Evolutionary conservation across 2,888 invertebrate genomes (phyloP).

Genomic region (Drosophila nr. perissopoda): DNA sequence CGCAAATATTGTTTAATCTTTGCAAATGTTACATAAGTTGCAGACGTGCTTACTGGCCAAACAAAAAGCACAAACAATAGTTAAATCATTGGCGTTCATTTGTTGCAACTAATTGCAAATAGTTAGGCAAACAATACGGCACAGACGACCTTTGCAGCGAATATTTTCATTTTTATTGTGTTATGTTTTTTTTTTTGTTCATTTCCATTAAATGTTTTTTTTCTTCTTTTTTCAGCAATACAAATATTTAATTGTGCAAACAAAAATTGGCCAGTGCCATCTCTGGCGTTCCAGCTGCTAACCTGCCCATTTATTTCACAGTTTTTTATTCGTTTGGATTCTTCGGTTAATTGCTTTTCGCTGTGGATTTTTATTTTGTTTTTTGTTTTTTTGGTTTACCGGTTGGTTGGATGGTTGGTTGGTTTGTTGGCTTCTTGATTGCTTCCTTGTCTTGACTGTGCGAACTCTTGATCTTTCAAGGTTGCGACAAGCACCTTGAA

Average conservation of each 20-base stretch:
- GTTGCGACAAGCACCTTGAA: slow-evolving; percentile 54
- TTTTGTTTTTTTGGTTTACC: slow-evolving; percentile 26
- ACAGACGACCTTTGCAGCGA: slow-evolving; percentile 57
- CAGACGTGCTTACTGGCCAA: slow-evolving; percentile 23
- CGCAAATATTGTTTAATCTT: slow-evolving; percentile 39
- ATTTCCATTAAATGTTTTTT: slow-evolving; percentile 5
- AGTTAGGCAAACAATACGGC: slow-evolving; percentile 50
- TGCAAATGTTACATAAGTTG: slow-evolving; percentile 46
- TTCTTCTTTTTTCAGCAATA: slow-evolving; percentile 17
- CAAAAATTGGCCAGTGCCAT: slow-evolving; percentile 63
- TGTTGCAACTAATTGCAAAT: slow-evolving; percentile 71
- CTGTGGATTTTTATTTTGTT: slow-evolving; percentile 30
- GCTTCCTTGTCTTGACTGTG: slow-evolving; percentile 49
- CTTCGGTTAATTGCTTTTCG: slow-evolving; percentile 72
- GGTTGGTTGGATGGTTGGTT: slow-evolving; percentile 24
- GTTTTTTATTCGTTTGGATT: slow-evolving; percentile 16
- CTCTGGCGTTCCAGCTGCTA: slow-evolving; percentile 28
- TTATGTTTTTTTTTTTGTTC: slow-evolving; percentile 23
- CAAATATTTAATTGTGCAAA: slow-evolving; percentile 68
- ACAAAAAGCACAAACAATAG: slow-evolving; percentile 32
- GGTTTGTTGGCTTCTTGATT: slow-evolving; percentile 24
- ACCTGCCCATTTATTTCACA: slow-evolving; percentile 29
- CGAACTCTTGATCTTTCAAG: slow-evolving; percentile 76
- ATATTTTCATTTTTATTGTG: slow-evolving; percentile 30
- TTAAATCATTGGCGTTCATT: slow-evolving; percentile 63